Percentiles rank a stretch among this genome's conserved stretches.
phyloP scores from a whole-genome alignment of 2,888 invertebrate species.

The Phragmatobia fuliginosa region DNA sequence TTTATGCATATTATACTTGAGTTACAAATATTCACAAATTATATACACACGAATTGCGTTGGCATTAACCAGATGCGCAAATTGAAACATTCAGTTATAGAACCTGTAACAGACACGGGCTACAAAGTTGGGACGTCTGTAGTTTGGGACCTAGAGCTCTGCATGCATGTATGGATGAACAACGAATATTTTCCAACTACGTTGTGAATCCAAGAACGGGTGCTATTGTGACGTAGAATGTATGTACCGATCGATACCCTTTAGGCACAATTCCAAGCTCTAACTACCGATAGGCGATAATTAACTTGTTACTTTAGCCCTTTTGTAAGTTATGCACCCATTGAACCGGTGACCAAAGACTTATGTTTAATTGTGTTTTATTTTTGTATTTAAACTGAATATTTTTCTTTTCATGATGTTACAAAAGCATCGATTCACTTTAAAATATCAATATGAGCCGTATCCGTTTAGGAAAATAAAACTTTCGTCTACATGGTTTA shows the following conservation, averaged over 20 bases:
- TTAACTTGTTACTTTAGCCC: constrained; percentile 2
- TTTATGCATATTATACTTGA: no score
- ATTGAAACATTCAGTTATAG: not conserved
- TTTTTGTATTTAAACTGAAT: no score
- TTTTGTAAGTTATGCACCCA: not conserved
- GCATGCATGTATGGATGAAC: not conserved
- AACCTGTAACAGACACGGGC: not conserved
- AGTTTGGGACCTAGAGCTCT: not conserved
- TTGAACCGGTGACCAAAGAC: not conserved
- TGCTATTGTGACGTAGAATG: not conserved
- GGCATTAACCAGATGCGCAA: not conserved
- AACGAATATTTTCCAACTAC: not conserved
- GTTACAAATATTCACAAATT: no score
- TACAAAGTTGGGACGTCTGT: not conserved
- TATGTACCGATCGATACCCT: not conserved
- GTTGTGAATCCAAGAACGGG: not conserved
- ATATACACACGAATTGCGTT: not conserved
- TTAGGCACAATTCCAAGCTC: constrained; percentile 3
- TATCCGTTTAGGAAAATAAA: no score
- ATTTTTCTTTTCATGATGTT: no score
- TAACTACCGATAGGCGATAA: not conserved
- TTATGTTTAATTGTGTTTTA: not conserved
- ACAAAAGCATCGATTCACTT: no score
- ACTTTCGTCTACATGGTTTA: no score
- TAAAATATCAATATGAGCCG: no score